These are phyloP conservation scores for Ischnura elegans DNA, from an alignment of 2,888 invertebrate species.

Conservation along the genomic window DNA sequence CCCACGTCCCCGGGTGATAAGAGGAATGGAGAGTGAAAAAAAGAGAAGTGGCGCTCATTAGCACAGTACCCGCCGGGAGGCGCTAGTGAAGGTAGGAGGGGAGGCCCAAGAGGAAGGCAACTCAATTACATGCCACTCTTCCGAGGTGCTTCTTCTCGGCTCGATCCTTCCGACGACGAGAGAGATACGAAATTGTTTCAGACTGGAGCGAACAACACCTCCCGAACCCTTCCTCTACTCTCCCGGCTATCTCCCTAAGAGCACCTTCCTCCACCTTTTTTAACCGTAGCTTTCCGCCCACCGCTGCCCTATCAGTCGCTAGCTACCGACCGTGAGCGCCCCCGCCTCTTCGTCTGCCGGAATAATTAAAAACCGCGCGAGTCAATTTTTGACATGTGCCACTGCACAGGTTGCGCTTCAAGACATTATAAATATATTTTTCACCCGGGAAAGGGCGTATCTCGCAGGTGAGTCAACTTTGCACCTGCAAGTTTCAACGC, in stretches of 20 bases:
- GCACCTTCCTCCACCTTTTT: not conserved
- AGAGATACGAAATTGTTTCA: slow-evolving; percentile 60
- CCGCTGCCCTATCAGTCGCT: not conserved
- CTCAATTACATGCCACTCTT: slow-evolving; percentile 62
- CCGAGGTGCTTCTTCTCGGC: not conserved
- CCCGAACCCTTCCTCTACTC: not conserved
- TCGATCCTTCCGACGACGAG: not conserved
- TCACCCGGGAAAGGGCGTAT: not conserved
- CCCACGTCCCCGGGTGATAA: not conserved
- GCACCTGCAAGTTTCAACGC: not conserved
- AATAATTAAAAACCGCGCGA: slow-evolving; percentile 7
- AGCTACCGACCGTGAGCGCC: not conserved
- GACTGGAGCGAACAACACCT: not conserved
- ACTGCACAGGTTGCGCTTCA: not conserved
- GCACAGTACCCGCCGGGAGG: not conserved
- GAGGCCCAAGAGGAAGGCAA: not conserved
- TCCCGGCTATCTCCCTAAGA: no score
- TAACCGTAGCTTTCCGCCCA: not conserved
- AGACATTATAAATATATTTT: not conserved
- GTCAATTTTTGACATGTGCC: slow-evolving; percentile 1
- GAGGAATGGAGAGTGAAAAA: not conserved
- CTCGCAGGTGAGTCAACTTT: not conserved
- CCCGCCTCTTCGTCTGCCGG: not conserved
- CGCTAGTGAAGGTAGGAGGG: not conserved
- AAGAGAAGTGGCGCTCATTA: slow-evolving; percentile 36